Evolutionary conservation across 1,140 invertebrate genomes (phyloP).

Genomic region (Aphaenogaster floridana): DNA sequence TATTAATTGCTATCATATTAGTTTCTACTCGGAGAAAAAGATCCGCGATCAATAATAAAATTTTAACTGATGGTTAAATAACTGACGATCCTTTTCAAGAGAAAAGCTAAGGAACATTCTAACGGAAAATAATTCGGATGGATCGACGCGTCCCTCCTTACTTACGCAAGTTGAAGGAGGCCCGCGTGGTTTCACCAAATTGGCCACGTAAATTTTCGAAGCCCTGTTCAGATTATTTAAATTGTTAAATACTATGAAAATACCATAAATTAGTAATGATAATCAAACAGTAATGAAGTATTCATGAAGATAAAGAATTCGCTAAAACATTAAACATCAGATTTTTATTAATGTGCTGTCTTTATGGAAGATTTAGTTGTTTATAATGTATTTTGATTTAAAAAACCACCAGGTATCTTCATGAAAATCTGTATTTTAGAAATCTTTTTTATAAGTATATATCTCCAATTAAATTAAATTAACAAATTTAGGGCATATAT

Average conservation of each 20-base stretch:
- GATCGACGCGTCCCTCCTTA: not conserved
- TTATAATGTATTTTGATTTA: not conserved
- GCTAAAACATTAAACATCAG: not conserved
- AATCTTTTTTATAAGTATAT: no score
- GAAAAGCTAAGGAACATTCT: not conserved
- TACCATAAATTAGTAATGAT: not conserved
- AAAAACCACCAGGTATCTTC: not conserved
- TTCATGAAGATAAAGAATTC: not conserved
- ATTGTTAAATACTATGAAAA: not conserved
- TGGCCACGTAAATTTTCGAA: not conserved
- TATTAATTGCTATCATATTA: not conserved
- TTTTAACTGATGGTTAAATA: constrained; percentile 1
- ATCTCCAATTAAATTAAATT: not conserved
- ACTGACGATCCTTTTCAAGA: not conserved
- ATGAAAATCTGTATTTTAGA: not conserved
- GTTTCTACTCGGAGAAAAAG: constrained; percentile 5
- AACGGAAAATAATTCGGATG: not conserved
- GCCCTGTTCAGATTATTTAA: not conserved
- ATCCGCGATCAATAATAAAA: constrained; percentile 26
- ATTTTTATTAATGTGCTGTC: not conserved
- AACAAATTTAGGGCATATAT: not conserved
- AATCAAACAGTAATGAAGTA: no score
- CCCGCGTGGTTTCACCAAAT: not conserved
- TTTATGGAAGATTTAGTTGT: not conserved
- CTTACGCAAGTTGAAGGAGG: not conserved